phyloP scores from a whole-genome alignment of 2,888 invertebrate species.

The Scaptomyza polygonia region DNA sequence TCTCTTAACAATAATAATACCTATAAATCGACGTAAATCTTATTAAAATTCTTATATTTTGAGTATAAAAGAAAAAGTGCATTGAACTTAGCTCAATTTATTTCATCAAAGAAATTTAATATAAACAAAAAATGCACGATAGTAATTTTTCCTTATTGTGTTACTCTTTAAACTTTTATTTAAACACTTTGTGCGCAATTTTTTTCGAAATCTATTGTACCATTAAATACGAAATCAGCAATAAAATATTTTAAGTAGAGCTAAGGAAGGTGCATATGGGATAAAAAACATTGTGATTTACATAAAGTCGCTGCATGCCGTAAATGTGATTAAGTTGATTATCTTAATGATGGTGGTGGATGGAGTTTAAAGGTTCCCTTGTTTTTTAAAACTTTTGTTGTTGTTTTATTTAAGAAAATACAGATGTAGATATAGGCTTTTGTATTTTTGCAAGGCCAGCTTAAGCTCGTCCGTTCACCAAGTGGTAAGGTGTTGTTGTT shows the following conservation, averaged over 20 bases:
- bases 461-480: constrained; percentile 28
- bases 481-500: constrained; percentile 14
- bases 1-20: no score
- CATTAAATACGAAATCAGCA: not conserved
- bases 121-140: no score
- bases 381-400: constrained; percentile 3
- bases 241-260: not conserved
- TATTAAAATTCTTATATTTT: not conserved
- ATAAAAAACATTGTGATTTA: not conserved
- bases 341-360: constrained; percentile 1
- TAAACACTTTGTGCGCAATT: not conserved
- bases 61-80: no score
- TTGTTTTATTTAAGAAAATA: not conserved
- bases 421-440: no score
- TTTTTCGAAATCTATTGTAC: not conserved
- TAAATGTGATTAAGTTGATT: constrained; percentile 9
- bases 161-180: no score
- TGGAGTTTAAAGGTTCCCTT: not conserved
- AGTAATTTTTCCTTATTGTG: no score
- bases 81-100: no score
- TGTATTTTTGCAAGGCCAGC: constrained; percentile 45
- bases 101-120: not conserved
- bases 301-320: not conserved
- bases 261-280: constrained; percentile 9
- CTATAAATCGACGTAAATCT: no score